Conservation (phyloP, 2,113 vertebrate genomes). For the Sarotherodon lohbergeri region DNA sequence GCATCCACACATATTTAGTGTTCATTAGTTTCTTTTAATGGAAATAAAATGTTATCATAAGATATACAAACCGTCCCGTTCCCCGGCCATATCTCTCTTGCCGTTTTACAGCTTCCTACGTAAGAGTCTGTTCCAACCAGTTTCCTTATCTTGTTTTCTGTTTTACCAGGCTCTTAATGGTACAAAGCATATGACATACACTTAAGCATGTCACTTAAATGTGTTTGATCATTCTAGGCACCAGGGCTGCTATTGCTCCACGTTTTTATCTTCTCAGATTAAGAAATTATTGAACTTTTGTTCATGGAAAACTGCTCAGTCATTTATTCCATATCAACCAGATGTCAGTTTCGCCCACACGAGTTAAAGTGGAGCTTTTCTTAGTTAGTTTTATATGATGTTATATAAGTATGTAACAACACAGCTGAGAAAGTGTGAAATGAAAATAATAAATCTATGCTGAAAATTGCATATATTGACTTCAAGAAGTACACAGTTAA, state of each 20-base stretch:
- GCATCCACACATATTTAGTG: neutral
- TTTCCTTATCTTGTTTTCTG: slow-evolving; percentile 44
- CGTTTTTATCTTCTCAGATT: neutral
- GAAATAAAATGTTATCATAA: slow-evolving; percentile 26
- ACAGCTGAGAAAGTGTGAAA: neutral
- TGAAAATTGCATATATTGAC: neutral
- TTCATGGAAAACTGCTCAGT: neutral
- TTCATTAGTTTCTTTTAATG: neutral
- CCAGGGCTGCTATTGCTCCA: neutral
- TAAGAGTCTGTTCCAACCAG: neutral
- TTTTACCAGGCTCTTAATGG: slow-evolving; percentile 48
- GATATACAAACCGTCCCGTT: neutral
- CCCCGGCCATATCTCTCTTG: slow-evolving; percentile 1
- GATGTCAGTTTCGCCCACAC: neutral
- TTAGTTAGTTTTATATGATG: neutral
- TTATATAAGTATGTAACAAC: neutral
- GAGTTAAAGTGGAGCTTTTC: neutral
- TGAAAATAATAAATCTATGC: neutral
- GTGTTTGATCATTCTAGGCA: neutral
- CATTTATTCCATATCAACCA: neutral
- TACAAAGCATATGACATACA: slow-evolving; percentile 13
- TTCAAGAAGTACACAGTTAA: neutral
- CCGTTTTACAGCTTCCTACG: neutral
- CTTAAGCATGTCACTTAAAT: neutral
- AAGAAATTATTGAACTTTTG: neutral